Conservation (phyloP, 2,797 vertebrate species). For the Sylvia borin region DNA sequence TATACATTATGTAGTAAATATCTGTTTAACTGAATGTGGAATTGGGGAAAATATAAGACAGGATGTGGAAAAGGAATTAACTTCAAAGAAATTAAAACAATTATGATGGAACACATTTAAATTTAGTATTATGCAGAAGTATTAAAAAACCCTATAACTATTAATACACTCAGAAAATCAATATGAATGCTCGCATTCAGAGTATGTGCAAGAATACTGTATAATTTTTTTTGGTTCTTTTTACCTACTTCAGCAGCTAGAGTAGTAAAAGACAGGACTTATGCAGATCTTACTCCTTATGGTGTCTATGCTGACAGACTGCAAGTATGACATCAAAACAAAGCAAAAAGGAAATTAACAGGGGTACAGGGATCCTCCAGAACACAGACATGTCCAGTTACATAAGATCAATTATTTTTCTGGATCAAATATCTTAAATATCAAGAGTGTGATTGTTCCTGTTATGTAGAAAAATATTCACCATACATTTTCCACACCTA, state of each 20-base stretch:
- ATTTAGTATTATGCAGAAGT: neutral
- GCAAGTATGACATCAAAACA: neutral
- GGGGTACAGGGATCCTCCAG: neutral
- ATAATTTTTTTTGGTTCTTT: neutral
- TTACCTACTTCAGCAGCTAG: neutral
- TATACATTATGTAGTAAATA: neutral
- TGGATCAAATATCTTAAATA: neutral
- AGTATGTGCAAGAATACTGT: neutral
- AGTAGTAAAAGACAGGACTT: neutral
- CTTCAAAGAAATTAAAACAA: neutral
- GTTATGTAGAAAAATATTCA: neutral
- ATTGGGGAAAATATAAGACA: neutral
- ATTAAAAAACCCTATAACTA: fast-evolving
- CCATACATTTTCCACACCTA: neutral
- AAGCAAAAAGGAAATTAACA: neutral
- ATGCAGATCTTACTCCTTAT: neutral
- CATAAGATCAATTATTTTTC: neutral
- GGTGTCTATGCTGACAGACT: neutral
- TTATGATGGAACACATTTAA: neutral
- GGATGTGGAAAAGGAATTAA: neutral
- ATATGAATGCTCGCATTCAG: neutral
- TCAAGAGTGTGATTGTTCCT: neutral
- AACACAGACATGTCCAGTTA: neutral
- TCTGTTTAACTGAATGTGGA: neutral
- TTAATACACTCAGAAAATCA: neutral